Percentiles rank a stretch among this genome's conserved stretches.
phyloP scores from a whole-genome alignment of 2,888 invertebrate species.

The Epirrhoe alternata region DNA sequence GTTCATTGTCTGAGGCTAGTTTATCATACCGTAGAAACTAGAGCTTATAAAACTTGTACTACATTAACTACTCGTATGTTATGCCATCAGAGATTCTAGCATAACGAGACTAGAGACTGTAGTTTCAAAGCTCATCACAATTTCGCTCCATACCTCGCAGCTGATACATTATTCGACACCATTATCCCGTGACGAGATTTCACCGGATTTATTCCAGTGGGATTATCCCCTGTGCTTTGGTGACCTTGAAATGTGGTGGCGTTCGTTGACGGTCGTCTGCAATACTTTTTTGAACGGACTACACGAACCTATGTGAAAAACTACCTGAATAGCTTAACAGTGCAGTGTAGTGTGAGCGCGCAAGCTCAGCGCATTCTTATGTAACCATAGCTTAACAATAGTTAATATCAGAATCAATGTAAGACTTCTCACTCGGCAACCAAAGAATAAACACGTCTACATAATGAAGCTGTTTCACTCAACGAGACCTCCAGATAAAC shows the following conservation, averaged over 20 bases:
- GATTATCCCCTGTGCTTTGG: background rate
- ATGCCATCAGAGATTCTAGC: background rate
- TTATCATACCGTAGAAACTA: too few relatives aligned
- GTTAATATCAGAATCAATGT: too few relatives aligned
- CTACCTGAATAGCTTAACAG: too few relatives aligned
- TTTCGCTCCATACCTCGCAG: slow-evolving; percentile 6
- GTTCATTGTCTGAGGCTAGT: too few relatives aligned
- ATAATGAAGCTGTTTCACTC: too few relatives aligned
- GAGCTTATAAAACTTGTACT: background rate
- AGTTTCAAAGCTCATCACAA: slow-evolving; percentile 15
- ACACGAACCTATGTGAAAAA: too few relatives aligned
- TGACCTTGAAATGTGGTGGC: background rate
- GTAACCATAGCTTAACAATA: too few relatives aligned
- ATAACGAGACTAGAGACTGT: slow-evolving; percentile 9
- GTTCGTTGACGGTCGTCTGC: background rate
- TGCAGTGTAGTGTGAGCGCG: too few relatives aligned
- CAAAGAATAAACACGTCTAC: too few relatives aligned
- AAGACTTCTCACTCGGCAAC: too few relatives aligned
- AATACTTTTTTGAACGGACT: background rate
- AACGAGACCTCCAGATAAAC: too few relatives aligned
- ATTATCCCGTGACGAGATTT: slow-evolving; percentile 26
- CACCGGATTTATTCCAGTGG: background rate
- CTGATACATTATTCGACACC: slow-evolving; percentile 29
- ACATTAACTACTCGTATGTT: background rate
- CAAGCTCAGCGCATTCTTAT: too few relatives aligned